Conservation (phyloP, 2,113 vertebrate genomes). For the Capricornis sumatraensis region DNA sequence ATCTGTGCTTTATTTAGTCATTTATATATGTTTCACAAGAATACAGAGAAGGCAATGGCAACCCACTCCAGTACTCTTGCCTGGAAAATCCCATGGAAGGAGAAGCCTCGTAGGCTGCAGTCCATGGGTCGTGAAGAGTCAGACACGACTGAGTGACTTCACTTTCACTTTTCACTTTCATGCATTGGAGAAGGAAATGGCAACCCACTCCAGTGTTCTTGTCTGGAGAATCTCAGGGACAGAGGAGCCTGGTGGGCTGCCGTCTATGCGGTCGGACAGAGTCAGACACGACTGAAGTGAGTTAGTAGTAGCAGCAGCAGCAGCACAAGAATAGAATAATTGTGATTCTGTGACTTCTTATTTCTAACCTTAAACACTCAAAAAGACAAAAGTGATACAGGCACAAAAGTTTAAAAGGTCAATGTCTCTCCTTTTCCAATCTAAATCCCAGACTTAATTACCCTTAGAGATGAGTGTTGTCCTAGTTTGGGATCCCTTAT, state of each 20-base stretch:
- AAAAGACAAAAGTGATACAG: neutral
- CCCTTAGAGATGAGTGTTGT: neutral
- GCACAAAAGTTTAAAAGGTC: neutral
- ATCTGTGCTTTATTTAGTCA: neutral
- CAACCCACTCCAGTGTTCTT: too few relatives aligned
- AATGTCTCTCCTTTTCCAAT: neutral
- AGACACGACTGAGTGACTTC: too few relatives aligned
- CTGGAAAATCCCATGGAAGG: too few relatives aligned
- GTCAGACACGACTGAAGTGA: too few relatives aligned
- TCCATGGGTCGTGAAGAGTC: too few relatives aligned
- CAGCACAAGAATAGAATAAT: neutral
- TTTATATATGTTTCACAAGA: neutral
- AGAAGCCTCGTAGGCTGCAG: too few relatives aligned
- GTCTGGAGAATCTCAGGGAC: too few relatives aligned
- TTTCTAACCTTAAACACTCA: neutral
- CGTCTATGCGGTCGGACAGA: fast-evolving
- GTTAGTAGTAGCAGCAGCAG: too few relatives aligned
- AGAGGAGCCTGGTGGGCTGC: too few relatives aligned
- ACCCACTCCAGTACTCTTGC: too few relatives aligned
- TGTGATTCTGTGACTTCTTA: neutral
- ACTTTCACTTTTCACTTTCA: too few relatives aligned
- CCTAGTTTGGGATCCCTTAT: neutral
- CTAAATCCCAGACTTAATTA: neutral
- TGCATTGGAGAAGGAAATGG: too few relatives aligned
- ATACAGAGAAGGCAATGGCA: neutral